Percentiles rank a stretch among this genome's conserved stretches.
These are phyloP conservation scores for Eilema griseolum DNA, from an alignment of 2,888 invertebrate species.

Conservation along the genomic window DNA sequence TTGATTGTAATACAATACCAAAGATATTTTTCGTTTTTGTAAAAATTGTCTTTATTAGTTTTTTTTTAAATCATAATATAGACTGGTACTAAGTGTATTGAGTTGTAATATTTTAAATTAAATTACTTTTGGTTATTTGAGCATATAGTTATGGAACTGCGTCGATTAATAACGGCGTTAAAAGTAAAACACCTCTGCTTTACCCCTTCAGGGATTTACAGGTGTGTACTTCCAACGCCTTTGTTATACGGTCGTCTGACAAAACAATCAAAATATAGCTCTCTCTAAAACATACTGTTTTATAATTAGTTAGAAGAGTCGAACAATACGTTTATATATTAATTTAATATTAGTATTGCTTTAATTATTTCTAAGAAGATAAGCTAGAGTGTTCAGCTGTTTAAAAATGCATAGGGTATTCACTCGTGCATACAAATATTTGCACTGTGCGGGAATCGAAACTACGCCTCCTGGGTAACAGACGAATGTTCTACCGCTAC, in stretches of 20 bases:
- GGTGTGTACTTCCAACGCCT: neutral
- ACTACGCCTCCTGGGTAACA: too few relatives aligned
- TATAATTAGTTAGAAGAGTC: neutral
- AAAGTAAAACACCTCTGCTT: neutral
- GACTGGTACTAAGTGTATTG: constrained; percentile 1
- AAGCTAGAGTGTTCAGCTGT: neutral
- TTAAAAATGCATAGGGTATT: neutral
- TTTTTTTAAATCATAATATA: neutral
- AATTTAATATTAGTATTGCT: constrained; percentile 2
- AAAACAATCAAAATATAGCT: neutral
- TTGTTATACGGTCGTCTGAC: neutral
- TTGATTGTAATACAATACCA: constrained; percentile 4
- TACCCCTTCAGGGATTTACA: too few relatives aligned
- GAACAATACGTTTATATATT: neutral
- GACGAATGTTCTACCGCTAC: too few relatives aligned
- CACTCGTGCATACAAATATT: too few relatives aligned
- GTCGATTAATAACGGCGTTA: neutral
- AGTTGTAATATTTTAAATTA: neutral
- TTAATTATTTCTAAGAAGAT: neutral
- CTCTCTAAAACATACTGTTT: neutral
- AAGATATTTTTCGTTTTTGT: constrained; percentile 3
- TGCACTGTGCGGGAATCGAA: too few relatives aligned
- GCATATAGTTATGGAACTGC: neutral
- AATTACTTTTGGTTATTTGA: neutral
- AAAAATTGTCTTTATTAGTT: neutral